These are phyloP conservation scores for Rutilus rutilus DNA, from an alignment of 2,113 vertebrate species.

Conservation along the genomic window DNA sequence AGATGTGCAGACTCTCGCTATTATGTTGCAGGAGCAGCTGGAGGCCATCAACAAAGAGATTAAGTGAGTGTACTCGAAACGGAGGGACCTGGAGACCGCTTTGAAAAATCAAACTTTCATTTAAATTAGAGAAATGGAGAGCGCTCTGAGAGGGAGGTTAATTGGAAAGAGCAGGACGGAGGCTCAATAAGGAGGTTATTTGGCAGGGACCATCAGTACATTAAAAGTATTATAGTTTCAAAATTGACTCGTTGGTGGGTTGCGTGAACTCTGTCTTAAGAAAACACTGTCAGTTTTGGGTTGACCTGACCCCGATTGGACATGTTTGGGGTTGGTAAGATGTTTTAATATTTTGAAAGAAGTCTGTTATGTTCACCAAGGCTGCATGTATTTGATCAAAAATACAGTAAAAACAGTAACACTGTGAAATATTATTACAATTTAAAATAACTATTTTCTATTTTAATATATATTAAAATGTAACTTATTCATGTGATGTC, in stretches of 20 bases:
- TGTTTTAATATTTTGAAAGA: no score
- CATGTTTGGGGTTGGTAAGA: no score
- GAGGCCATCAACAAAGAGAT: constrained; percentile 95
- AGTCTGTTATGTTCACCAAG: no score
- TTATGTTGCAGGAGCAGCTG: constrained; percentile 93
- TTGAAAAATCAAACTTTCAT: not conserved
- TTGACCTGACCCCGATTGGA: not conserved
- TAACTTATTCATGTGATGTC: not conserved
- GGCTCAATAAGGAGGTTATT: not conserved
- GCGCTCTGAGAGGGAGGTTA: not conserved
- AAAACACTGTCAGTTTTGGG: not conserved
- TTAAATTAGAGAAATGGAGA: not conserved
- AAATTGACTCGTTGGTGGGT: not conserved
- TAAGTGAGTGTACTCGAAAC: constrained; percentile 76
- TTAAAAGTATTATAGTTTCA: not conserved
- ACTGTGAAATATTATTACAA: no score
- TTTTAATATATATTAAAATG: not conserved
- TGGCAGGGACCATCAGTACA: not conserved
- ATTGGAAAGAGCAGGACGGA: not conserved
- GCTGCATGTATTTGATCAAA: no score
- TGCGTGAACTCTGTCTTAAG: not conserved
- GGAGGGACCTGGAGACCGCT: not conserved
- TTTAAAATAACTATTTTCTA: not conserved
- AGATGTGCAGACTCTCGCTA: constrained; percentile 90
- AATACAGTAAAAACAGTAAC: no score